Base-by-base conservation (phyloP, 2,113 vertebrate species). In the Oryzias melastigma region DNA sequence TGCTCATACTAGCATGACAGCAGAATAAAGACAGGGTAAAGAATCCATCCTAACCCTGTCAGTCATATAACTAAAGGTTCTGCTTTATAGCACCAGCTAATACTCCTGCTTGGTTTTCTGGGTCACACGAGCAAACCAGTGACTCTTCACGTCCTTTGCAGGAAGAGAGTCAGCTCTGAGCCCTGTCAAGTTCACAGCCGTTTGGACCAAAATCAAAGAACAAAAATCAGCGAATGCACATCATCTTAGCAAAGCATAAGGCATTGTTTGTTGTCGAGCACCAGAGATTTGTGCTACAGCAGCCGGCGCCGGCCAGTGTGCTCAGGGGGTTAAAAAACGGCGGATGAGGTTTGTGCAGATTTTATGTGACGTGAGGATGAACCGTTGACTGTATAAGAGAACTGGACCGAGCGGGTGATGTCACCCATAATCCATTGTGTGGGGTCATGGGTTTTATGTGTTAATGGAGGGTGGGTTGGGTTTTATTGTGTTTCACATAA, bases 241-340 rank as follows among this genome's bases (percentile, higher is more conserved):
- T 68, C 27, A 49, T 82, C 87, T 78, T 93, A 93, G 93, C 93
- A 84, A 93, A 85, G 78, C 90, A 90, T 97, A 97, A 98, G 95
- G 95, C 96, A 95, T 94, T 89, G 54, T 93, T 92, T 85, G 75
- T 84, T 91, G 89, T 91, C 92, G 93, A 96, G 95, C 95, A 95
- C 95, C 92, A 86, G 71, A 87, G 44, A 43, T 81, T 81, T 53
- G 66, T 84, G 88, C 72, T 84, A 85, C 83, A 70, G 46, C 69
- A 60, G 77, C 67, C 85, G 82, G 88, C 87, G 75, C 45, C 65
- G 69, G 78, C 62, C 72, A 70, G 56, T 77, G 80, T 68, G 71
- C 62, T 18, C 50, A 60, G 53, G 65, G 57, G 71, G 49, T 13
- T 46, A 52, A 19, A 16, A 61, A 4, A 61, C 67, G 16, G 2